Base-by-base conservation (phyloP, 2,888 invertebrate genomes). In the Sipha maydis region DNA sequence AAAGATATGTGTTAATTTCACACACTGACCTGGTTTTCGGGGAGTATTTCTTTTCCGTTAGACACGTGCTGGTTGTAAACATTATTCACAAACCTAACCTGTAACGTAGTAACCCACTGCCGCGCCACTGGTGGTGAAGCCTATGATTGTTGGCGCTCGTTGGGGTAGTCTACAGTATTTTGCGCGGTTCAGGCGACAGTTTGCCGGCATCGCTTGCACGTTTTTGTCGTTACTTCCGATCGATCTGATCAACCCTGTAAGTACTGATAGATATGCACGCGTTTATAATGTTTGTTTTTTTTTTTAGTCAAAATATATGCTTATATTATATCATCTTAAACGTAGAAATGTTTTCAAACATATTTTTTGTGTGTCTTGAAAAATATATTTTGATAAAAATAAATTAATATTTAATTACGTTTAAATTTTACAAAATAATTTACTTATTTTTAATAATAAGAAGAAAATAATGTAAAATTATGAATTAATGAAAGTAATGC, bases 141-240 rank as follows among this genome's bases (percentile, higher is more conserved):
- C 84, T 4, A n/a, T 25, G 28, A 25, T 75, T 31, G 48, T 41
- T 25, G 19, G 25, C 77, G 75, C 11, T 28, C 61, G 11, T 88
- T 88, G 80, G 86, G 86, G 86, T 88, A 88, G 86, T 88, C 80
- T 56, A 56, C 7, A 34, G 28, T 19, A 28, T 86, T 79, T 78
- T 56, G 38, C 80, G 86, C 80, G 38, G 56, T 41, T 38, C 31
- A 61, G 71, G 34, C 80, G 86, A 80, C 86, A 88, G 86, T 88
- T 80, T 21, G 80, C 86, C 86, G 86, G 86, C 41, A 61, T 41
- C 86, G 86, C 61, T 80, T 67, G 86, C 86, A 80, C 80, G 86
- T 86, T 79, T 79, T 14, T 75, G 79, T 41, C 80, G 86, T 82
- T 56, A 73, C 71, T 48, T 41, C 77, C 1, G 61, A 84, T 61